Base-by-base conservation (phyloP, 2,113 vertebrate species). In the Gobio gobio region DNA sequence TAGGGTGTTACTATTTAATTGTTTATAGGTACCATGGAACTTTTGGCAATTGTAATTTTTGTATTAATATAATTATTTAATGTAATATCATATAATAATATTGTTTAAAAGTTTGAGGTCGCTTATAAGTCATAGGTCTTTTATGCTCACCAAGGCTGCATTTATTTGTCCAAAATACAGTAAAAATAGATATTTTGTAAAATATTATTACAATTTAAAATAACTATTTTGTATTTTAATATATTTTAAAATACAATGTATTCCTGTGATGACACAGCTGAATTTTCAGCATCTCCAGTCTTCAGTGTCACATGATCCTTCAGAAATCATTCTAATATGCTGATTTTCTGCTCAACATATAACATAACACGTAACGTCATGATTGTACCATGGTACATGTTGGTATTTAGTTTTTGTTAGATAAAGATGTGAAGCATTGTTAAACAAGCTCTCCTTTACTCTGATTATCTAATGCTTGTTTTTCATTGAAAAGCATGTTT, bases 401-500 rank as follows among this genome's bases (percentile, higher is more conserved):
- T 78, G 56, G 61, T 86, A 83, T 47, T 49, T 43, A 49, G 20
- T 7, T 24, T 45, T 70, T 74, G 40, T 79, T 72, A 43, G 40
- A 72, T 49, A 79, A 59, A 73, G 43, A 29, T 36, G 83, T 51
- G 59, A 80, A 61, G 9, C 68, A 33, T 29, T 72, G 72, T 70
- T 78, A 24, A 61, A 59, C 61, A 5, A n/a, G 56, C 24, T 29
- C 72, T 85, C 20, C 29, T 72, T 59, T 56, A 54, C 26, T 47
- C 33, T 80, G 66, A 82, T 87, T 86, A 86, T 49, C 83, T 86
- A 80, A 83, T 78, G 76, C 43, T 66, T 85, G 78, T 88, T 90
- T 87, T 90, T 87, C 70, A 87, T 49, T 77, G 73, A 80, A 76
- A 45, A 63, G 85, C 61, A 0, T 36, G 84, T 89, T 92, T 90